Base-by-base conservation (phyloP, 1,140 invertebrate species). In the Rhyacophila brunnea region DNA sequence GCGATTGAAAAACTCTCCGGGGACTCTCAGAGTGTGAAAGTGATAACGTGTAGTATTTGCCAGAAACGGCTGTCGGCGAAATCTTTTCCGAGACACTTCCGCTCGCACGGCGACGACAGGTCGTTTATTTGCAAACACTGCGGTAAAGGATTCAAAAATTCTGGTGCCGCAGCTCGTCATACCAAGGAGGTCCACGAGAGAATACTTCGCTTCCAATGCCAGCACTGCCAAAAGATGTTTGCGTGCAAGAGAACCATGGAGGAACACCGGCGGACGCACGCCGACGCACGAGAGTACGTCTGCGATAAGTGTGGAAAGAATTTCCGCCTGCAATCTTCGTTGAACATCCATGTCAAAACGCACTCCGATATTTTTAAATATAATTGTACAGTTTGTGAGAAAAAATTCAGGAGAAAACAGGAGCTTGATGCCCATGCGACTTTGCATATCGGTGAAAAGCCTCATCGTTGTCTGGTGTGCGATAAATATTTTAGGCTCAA, bases 231-330 rank as follows among this genome's bases (percentile, higher is more conserved):
- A 1, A 70, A 73, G 15, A 59, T 66, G 4, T 84, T 83, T 61
- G 65, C 77, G 17, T 78, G 80, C 67, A 71, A 67, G 19, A 73
- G 80, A 42, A 72, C 78, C 17, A 67, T 83, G 64, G 47, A 67
- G 34, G 70, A 75, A 9, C 81, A 84, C 57, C 19, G 67, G 38
- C 71, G 69, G 2, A 74, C 73, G 2, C 81, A 83, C 59, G 74
- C 74, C 2, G 72, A 70, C 0, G 69, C 71, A 17, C 74, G 74
- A 17, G 70, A 72, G 2, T 78, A 81, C 55, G 68, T 68, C 1
- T 85, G 83, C 55, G 70, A 74, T 3, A 57, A 68, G 17, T 85
- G 83, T 60, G 77, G 74, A 1, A 81, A 82, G 64, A 70, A 66
- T 6, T 84, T 84, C 64, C 70, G 68, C 1, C 72, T 80, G 9